A percentile compares a stretch with the other conserved stretches of the same genome.
These are phyloP conservation scores for Oryzaephilus surinamensis DNA, from an alignment of 1,140 invertebrate species.

Conservation along the genomic window DNA sequence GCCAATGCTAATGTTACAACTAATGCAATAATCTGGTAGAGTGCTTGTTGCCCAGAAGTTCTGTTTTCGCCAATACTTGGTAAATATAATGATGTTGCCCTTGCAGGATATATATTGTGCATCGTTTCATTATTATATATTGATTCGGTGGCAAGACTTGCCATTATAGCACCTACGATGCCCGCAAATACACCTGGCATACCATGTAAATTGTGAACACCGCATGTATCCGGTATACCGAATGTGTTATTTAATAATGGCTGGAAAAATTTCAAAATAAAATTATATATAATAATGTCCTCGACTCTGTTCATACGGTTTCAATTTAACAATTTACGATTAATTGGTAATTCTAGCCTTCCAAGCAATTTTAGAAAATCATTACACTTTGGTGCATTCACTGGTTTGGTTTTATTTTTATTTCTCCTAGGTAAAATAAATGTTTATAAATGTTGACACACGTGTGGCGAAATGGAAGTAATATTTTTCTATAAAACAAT, in stretches of 20 bases:
- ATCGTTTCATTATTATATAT: conserved; percentile 45
- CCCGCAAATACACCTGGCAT: conserved; percentile 85
- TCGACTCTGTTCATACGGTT: too few species aligned
- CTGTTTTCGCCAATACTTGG: conserved; percentile 43
- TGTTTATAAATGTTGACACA: too few species aligned
- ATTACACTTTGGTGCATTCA: too few species aligned
- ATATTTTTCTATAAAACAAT: too few species aligned
- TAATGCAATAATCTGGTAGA: conserved; percentile 66
- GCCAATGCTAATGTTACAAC: conserved; percentile 58
- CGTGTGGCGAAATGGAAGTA: too few species aligned
- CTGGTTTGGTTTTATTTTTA: too few species aligned
- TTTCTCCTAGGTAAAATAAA: too few species aligned
- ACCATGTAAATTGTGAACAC: conserved; percentile 92
- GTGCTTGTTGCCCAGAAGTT: conserved; percentile 58
- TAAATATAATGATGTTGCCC: conserved; percentile 24
- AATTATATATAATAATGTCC: too few species aligned
- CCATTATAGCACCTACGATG: conserved; percentile 64
- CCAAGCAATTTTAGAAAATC: too few species aligned
- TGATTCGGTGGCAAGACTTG: conserved; percentile 53
- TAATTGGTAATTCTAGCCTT: too few species aligned
- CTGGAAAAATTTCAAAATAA: conserved; percentile 40
- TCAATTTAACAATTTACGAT: too few species aligned
- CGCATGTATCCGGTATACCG: conserved; percentile 84
- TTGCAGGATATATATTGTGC: conserved; percentile 47
- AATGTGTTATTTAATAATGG: conserved; percentile 57